Evolutionary conservation across 2,797 vertebrate species (phyloP).

Genomic region (Trematomus bernacchii): DNA sequence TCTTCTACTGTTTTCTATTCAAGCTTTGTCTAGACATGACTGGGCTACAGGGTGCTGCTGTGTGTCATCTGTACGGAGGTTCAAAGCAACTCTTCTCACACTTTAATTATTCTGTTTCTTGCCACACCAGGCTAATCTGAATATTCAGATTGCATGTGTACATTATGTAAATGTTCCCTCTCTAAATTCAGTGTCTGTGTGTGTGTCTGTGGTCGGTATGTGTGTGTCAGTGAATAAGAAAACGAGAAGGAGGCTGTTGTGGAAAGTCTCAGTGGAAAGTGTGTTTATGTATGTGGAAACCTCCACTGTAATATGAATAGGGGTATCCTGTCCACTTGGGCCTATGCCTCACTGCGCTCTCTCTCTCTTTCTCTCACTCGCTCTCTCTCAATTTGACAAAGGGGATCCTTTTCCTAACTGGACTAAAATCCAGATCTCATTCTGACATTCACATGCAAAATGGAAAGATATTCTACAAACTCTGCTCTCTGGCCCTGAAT

Average conservation of each 20-base stretch:
- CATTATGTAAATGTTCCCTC: constrained; percentile 24
- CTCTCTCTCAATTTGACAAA: too few species aligned
- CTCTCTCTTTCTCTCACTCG: neutral
- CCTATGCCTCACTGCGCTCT: neutral
- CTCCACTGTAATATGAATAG: constrained; percentile 32
- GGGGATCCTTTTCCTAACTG: too few species aligned
- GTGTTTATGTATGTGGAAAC: constrained; percentile 43
- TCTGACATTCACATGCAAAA: too few species aligned
- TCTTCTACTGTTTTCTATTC: neutral
- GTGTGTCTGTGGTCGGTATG: too few species aligned
- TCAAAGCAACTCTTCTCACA: constrained; percentile 13
- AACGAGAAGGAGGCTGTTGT: constrained; percentile 1
- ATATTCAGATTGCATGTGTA: constrained; percentile 26
- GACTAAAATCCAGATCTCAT: too few species aligned
- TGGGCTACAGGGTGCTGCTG: neutral
- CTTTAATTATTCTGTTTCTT: constrained; percentile 23
- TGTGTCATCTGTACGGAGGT: neutral
- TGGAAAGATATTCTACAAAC: too few species aligned
- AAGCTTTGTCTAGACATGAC: constrained; percentile 5
- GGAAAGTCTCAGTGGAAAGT: constrained; percentile 45
- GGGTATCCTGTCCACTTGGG: constrained; percentile 25
- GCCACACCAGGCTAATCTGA: constrained; percentile 17
- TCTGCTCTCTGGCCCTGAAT: too few species aligned
- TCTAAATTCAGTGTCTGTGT: neutral
- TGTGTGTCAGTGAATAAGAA: too few species aligned